Base-by-base conservation (phyloP, 2,888 invertebrate species). In the Cheilosia variabilis region DNA sequence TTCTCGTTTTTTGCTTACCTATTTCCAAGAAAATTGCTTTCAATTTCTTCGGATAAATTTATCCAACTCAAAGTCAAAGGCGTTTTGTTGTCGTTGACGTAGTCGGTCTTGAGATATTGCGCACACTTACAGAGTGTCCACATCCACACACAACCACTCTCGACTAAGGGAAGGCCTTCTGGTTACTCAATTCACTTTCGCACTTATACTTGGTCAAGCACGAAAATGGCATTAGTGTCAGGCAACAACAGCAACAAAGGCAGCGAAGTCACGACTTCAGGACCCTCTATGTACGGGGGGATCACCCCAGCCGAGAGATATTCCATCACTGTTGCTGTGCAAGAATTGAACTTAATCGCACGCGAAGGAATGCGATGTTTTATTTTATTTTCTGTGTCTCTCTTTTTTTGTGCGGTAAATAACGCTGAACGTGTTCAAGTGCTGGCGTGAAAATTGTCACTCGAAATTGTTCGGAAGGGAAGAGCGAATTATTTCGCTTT, bases 141-240 rank as follows among this genome's bases (percentile, higher is more conserved):
- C 3, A 31, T 19, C 22, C 41, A 57, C 3, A 31, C 53, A 62
- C 9, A 24, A n/a, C 41, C 17, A 24, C 53, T 60, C 4, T 60
- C 17, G 52, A 22, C 27, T 34, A 37, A 34, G 17, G 41, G 31
- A 13, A 52, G 5, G 62, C 22, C 55, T 60, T 31, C 27, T 63
- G 47, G 47, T 58, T 50, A 63, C 24, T 62, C 37, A 15, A 78
- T 69, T 78, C 69, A 37, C 69, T 65, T 52, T 68, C 68, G 24
- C 72, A 69, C 57, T 78, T 68, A 60, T 47, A 79, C 68, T 83
- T 50, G 79, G 79, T 68, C 73, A 65, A 83, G 83, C 83, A 79
- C 57, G 69, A 83, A 83, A 63, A 68, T 68, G 72, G 62, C 60
- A 78, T 83, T 73, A 73, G 50, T 34, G 45, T n/a, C 22, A 47